Base-by-base conservation (phyloP, 2,888 invertebrate genomes). In the Pardosa pseudoannulata region DNA sequence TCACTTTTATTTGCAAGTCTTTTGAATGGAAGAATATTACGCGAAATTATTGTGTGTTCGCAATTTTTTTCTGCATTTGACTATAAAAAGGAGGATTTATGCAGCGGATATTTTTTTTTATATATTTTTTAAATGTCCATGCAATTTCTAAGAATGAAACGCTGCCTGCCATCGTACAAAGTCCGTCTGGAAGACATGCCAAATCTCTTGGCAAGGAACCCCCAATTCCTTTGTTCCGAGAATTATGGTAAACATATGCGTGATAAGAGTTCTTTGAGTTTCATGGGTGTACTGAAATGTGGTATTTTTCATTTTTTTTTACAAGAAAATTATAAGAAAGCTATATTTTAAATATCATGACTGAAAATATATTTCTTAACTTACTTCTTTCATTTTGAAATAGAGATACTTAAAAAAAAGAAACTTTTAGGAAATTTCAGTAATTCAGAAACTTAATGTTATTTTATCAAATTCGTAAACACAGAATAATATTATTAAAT, bases 181-280 rank as follows among this genome's bases (percentile, higher is more conserved):
- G 56, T 23, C 56, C 41, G 16, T 16, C 11, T 56, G 56, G 56
- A 56, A 19, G 56, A 23, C 1, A 56, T 56, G 56, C 41, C 56
- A 56, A 56, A 56, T 56, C 23, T 11, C 23, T 23, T 56, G 56
- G 56, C 56, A 56, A 11, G 5, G 23, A n/a, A 19, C 19, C 11
- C 23, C 5, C 19, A 56, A 56, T 23, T 16, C 56, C 16, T 56
- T 56, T 7, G 7, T 56, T 16, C 56, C 23, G 5, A 7, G 23
- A 56, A 56, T 56, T 56, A 56, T 56, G 56, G 56, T 56, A 56
- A 56, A 19, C 56, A 56, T 56, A 56, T 19, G 56, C 56, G 56
- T 23, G 56, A 23, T 16, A 46, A 11, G 36, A 36, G 3, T 56
- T 56, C 11, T 46, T 36, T 36, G 6, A 36, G 11, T 36, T 36